Evolutionary conservation across 2,888 invertebrate species (phyloP).

Genomic region (Digitonthophagus gazella): DNA sequence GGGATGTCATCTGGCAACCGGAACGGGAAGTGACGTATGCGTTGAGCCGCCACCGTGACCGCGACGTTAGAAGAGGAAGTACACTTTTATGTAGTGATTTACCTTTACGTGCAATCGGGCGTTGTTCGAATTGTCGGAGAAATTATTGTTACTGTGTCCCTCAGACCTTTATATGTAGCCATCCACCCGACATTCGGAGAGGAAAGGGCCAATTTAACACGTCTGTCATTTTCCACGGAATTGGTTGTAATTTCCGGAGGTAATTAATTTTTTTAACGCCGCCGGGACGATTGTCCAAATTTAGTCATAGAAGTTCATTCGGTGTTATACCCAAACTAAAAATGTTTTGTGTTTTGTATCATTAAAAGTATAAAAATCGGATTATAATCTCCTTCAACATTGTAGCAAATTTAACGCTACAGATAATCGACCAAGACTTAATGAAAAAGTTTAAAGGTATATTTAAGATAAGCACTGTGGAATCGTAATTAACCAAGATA

Average conservation of each 20-base stretch:
- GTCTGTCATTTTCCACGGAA: neutral
- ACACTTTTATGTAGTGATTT: constrained; percentile 40
- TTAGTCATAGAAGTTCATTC: too few relatives aligned
- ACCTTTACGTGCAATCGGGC: constrained; percentile 30
- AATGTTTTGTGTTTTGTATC: too few relatives aligned
- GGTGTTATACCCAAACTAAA: too few relatives aligned
- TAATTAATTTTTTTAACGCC: neutral
- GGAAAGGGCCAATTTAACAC: neutral
- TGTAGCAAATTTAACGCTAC: neutral
- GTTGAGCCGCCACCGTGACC: constrained; percentile 46
- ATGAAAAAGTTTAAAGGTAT: neutral
- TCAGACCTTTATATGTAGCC: neutral
- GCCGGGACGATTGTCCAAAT: too few relatives aligned
- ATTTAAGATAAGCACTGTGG: neutral
- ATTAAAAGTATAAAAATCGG: too few relatives aligned
- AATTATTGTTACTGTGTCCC: too few relatives aligned
- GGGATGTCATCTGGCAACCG: constrained; percentile 39
- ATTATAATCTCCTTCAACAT: neutral
- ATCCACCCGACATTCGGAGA: neutral
- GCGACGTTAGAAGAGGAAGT: constrained; percentile 39
- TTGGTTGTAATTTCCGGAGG: neutral
- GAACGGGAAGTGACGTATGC: constrained; percentile 46
- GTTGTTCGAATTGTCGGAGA: neutral
- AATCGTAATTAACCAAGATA: neutral
- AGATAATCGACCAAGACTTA: neutral